Percentiles rank a stretch among this genome's conserved stretches.
phyloP scores from a whole-genome alignment of 2,113 vertebrate genomes.

The Uropsilus gracilis region DNA sequence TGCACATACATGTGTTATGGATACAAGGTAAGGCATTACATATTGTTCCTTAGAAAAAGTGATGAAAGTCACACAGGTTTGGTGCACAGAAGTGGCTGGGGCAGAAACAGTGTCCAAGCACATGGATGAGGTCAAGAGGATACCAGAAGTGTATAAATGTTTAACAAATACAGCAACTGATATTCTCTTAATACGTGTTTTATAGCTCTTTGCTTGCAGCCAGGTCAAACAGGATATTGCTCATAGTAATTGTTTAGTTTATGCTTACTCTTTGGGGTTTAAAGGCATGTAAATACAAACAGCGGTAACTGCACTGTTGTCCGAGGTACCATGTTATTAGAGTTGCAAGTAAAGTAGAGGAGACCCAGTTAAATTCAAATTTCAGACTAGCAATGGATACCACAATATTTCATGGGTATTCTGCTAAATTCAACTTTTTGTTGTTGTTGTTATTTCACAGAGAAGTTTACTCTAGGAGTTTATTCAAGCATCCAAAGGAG shows the following conservation, averaged over 20 bases:
- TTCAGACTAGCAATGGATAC: neutral
- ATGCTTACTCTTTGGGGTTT: slow-evolving; percentile 10
- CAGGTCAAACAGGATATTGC: slow-evolving; percentile 17
- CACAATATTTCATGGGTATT: neutral
- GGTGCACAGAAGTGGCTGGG: neutral
- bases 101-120: neutral
- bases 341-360: neutral
- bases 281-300: slow-evolving; percentile 28
- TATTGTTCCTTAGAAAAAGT: neutral
- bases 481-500: too few species aligned
- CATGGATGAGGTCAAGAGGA: neutral
- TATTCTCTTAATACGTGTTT: slow-evolving; percentile 34
- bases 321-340: neutral
- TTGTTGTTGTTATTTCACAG: too few species aligned
- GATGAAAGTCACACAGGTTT: neutral
- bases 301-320: neutral
- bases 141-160: neutral
- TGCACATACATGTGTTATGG: neutral
- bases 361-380: neutral
- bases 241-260: slow-evolving; percentile 33
- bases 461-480: too few species aligned
- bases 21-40: neutral
- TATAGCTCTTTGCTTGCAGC: slow-evolving; percentile 20
- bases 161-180: neutral
- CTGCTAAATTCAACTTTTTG: too few species aligned